Percentiles rank a stretch among this genome's conserved stretches.
Evolutionary conservation across 2,797 vertebrate genomes (phyloP).

Genomic region (Lindbergichthys nudifrons): DNA sequence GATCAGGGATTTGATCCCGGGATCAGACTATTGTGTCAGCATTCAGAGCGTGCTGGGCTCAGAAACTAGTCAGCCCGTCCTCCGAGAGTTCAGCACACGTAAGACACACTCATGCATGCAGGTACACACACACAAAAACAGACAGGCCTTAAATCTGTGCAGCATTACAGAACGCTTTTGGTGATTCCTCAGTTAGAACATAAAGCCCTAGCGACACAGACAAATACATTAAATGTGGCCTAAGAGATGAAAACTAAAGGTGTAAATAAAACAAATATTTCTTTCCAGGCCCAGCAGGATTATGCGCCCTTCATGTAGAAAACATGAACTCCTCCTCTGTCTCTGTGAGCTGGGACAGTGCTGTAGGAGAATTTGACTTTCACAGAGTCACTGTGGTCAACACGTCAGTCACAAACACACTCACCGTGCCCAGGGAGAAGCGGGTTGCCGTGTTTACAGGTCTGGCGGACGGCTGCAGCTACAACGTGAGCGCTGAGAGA

Average conservation of each 20-base stretch:
- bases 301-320: conserved; percentile 83
- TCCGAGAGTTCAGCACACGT: conserved; percentile 86
- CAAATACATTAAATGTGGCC: neutral
- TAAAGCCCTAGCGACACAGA: neutral
- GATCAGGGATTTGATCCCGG: conserved; percentile 86
- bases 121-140: conserved; percentile 4
- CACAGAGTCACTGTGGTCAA: conserved; percentile 82
- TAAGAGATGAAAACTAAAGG: neutral
- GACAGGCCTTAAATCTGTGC: neutral
- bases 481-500: conserved; percentile 85
- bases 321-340: conserved; percentile 82
- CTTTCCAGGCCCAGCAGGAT: conserved; percentile 84
- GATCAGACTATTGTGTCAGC: conserved; percentile 86
- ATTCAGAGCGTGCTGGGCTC: conserved; percentile 85
- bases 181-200: conserved; percentile 6
- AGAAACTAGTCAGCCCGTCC: conserved; percentile 79
- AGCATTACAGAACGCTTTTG: neutral
- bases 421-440: conserved; percentile 71
- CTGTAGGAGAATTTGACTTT: conserved; percentile 85
- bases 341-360: conserved; percentile 84
- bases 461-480: conserved; percentile 85
- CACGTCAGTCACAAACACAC: conserved; percentile 59
- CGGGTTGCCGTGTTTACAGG: conserved; percentile 79
- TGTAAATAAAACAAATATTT: neutral
- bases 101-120: conserved; percentile 70